These are phyloP conservation scores for Maniola hyperantus DNA, from an alignment of 2,888 invertebrate genomes.

Conservation along the genomic window DNA sequence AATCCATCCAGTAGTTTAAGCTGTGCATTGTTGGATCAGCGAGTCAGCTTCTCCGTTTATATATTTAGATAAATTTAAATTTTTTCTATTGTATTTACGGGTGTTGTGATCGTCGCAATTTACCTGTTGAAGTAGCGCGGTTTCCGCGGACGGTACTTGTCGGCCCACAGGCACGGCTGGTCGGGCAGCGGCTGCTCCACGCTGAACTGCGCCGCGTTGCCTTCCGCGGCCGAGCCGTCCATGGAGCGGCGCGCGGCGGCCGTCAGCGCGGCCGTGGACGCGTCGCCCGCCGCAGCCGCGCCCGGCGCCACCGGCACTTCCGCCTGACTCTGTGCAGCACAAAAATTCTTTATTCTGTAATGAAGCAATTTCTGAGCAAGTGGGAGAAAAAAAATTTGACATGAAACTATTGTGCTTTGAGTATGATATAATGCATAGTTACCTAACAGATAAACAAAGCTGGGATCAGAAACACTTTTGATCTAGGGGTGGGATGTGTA, in stretches of 20 bases:
- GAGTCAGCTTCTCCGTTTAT: too few species aligned
- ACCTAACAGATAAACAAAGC: too few species aligned
- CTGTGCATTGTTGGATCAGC: too few species aligned
- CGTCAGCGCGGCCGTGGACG: slow-evolving; percentile 75
- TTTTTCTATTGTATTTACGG: too few species aligned
- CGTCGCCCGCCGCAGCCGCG: slow-evolving; percentile 85
- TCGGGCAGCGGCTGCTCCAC: slow-evolving; percentile 93
- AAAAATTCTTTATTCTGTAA: not conserved
- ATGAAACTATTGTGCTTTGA: too few species aligned
- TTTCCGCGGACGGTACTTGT: slow-evolving; percentile 98
- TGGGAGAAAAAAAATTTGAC: too few species aligned
- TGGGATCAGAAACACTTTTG: too few species aligned
- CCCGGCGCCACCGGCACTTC: slow-evolving; percentile 65
- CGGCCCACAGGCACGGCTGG: slow-evolving; percentile 96
- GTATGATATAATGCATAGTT: too few species aligned
- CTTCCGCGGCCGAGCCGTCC: slow-evolving; percentile 36
- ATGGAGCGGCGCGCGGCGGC: slow-evolving; percentile 49
- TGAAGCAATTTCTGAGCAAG: not conserved
- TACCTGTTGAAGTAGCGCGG: slow-evolving; percentile 97
- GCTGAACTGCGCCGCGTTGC: slow-evolving; percentile 94
- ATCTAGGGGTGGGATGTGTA: too few species aligned
- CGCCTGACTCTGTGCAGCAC: not conserved
- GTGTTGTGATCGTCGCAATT: too few species aligned
- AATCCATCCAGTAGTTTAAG: too few species aligned
- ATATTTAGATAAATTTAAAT: too few species aligned